Evolutionary conservation across 1,140 invertebrate genomes (phyloP).

Genomic region (Heterodera carotae): DNA sequence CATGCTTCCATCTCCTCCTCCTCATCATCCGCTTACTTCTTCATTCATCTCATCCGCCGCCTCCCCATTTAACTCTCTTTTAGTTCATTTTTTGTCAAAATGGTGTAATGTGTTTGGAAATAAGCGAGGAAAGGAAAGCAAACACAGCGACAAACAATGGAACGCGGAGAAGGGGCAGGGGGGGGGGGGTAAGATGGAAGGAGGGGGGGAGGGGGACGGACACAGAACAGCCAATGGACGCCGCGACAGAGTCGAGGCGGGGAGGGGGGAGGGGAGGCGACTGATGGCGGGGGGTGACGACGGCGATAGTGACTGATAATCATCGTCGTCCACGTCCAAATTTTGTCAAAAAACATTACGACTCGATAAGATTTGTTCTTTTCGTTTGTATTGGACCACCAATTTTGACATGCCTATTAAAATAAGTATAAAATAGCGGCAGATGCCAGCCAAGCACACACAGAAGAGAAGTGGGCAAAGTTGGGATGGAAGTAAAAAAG

Average conservation of each 20-base stretch:
- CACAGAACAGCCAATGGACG: background rate
- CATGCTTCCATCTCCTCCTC: background rate
- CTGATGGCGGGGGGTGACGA: background rate
- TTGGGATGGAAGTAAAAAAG: no score
- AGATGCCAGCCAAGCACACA: no score
- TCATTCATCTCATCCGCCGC: background rate
- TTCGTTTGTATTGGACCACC: no score
- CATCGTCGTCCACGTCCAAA: background rate
- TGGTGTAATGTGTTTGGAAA: background rate
- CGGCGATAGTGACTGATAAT: background rate
- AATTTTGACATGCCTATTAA: no score
- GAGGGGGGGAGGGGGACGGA: background rate
- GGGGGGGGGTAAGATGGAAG: no score
- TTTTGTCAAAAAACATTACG: background rate
- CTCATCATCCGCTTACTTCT: background rate
- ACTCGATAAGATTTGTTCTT: background rate
- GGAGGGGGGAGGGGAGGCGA: no score
- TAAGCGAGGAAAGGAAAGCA: background rate
- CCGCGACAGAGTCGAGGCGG: no score
- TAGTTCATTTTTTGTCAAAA: background rate
- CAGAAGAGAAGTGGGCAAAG: no score
- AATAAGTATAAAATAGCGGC: no score
- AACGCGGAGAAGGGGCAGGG: background rate
- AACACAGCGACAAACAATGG: conserved; percentile 1
- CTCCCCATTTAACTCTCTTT: background rate